Evolutionary conservation across 23 tunicate species (phyloP).

Genomic region (Clavelina lepadiformis): DNA sequence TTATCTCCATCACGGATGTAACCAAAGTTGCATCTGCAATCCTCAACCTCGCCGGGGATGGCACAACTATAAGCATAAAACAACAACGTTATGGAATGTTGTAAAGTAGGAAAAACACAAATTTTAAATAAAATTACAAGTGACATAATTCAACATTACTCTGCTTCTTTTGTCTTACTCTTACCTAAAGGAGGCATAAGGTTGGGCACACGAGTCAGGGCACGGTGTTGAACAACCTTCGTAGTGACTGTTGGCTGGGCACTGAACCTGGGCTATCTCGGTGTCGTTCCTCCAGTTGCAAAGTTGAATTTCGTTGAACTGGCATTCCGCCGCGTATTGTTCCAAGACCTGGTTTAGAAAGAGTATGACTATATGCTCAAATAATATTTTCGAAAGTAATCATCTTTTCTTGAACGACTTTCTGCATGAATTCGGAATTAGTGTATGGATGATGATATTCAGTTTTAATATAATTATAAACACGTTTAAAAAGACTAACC

Average conservation of each 20-base stretch:
- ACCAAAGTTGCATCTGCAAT: conserved; percentile 57
- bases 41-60: conserved; percentile 46
- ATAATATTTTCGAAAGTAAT: no score
- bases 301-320: conserved; percentile 12
- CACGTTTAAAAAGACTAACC: no score
- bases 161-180: conserved; percentile 15
- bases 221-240: conserved; percentile 58
- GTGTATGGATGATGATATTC: no score
- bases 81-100: neutral
- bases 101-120: neutral
- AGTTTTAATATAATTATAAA: no score
- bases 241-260: conserved; percentile 56
- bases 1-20: conserved; percentile 47
- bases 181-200: conserved; percentile 53
- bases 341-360: conserved; percentile 64
- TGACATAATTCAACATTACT: no score
- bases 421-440: no score
- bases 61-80: conserved; percentile 21
- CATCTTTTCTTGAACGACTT: no score
- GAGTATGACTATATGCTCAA: no score
- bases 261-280: conserved; percentile 1
- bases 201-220: conserved; percentile 37
- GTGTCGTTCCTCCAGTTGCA: conserved; percentile 61
- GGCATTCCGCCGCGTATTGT: conserved; percentile 45
- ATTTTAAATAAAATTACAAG: neutral